Conservation (phyloP, 2,888 invertebrate species). For the Blastobasis adustella region DNA sequence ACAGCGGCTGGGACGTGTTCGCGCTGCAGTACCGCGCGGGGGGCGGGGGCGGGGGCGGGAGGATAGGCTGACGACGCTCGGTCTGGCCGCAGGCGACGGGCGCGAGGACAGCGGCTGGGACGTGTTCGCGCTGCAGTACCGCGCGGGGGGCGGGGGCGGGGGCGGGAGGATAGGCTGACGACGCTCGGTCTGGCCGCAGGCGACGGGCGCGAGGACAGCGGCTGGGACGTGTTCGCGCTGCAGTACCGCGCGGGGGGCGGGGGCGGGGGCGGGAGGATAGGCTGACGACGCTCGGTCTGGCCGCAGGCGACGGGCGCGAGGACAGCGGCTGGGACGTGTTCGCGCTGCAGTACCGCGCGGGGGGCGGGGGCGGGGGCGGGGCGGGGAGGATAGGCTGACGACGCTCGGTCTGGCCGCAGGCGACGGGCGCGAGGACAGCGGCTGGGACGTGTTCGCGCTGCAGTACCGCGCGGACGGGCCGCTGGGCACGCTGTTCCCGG, state of each 20-base stretch:
- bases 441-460: slow-evolving; percentile 93
- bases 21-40: slow-evolving; percentile 88
- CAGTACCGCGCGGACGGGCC: slow-evolving; percentile 93
- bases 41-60: slow-evolving; percentile 80
- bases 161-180: slow-evolving; percentile 57
- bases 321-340: slow-evolving; percentile 95
- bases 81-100: slow-evolving; percentile 46
- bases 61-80: no score
- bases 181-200: slow-evolving; percentile 27
- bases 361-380: slow-evolving; percentile 78
- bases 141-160: slow-evolving; percentile 84
- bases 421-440: slow-evolving; percentile 79
- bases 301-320: slow-evolving; percentile 66
- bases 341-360: slow-evolving; percentile 88
- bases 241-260: slow-evolving; percentile 85
- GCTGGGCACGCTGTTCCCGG: slow-evolving; percentile 87
- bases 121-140: slow-evolving; percentile 90
- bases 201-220: slow-evolving; percentile 79
- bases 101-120: slow-evolving; percentile 91
- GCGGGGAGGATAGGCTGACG: slow-evolving; percentile 69
- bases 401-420: slow-evolving; percentile 27
- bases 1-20: slow-evolving; percentile 94
- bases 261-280: slow-evolving; percentile 77
- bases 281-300: neutral
- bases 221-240: slow-evolving; percentile 93